Conservation (phyloP, 2,113 vertebrate species). For the Cinclus mexicanus region DNA sequence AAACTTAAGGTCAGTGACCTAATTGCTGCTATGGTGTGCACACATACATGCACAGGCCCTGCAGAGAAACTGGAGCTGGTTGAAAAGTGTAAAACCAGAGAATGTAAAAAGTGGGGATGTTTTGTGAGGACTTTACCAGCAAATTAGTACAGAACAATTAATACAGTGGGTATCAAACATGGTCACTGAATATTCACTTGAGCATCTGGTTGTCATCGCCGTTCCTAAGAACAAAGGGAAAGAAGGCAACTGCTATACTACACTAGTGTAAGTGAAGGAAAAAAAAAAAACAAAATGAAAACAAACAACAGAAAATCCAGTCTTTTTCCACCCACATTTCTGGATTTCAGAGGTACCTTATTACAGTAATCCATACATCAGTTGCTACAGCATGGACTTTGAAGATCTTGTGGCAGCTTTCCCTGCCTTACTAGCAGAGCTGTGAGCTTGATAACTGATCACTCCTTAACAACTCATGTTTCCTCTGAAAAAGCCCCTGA, state of each 20-base stretch:
- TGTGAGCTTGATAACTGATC: constrained; percentile 17
- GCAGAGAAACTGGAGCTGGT: not conserved
- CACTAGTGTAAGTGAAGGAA: not conserved
- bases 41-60: not conserved
- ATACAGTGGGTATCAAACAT: not conserved
- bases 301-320: not conserved
- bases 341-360: not conserved
- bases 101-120: not conserved
- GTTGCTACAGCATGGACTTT: not conserved
- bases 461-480: not conserved
- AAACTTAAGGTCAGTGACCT: not conserved
- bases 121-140: not conserved
- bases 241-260: not conserved
- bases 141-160: not conserved
- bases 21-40: not conserved
- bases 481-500: not conserved
- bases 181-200: not conserved
- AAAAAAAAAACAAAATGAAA: not conserved
- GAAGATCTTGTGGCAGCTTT: not conserved
- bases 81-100: not conserved
- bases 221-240: not conserved
- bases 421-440: not conserved
- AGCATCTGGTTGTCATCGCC: not conserved
- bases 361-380: not conserved
- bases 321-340: not conserved